Evolutionary conservation across 2,797 vertebrate genomes (phyloP).

Genomic region (Enteromius trimaculatus): DNA sequence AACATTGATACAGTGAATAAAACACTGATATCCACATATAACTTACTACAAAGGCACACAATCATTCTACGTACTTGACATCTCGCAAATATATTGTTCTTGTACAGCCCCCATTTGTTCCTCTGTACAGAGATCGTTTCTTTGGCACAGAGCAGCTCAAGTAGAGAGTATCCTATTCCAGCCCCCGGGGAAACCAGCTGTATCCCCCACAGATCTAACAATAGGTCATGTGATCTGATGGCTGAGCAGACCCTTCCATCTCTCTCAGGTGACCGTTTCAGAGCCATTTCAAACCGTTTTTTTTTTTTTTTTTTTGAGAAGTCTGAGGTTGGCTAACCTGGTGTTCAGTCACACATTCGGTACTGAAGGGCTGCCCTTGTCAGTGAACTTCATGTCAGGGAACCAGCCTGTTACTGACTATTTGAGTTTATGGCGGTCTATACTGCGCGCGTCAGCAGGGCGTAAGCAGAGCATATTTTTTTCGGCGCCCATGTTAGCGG

Average conservation of each 20-base stretch:
- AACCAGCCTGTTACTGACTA: neutral
- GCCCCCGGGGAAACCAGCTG: constrained; percentile 14
- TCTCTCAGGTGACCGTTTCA: constrained; percentile 35
- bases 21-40: neutral
- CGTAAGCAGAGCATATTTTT: too few relatives aligned
- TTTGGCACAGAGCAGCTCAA: neutral
- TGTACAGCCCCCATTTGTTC: neutral
- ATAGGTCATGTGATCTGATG: constrained; percentile 41
- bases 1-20: neutral
- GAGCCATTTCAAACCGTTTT: neutral
- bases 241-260: constrained; percentile 12
- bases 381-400: constrained; percentile 10
- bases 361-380: neutral
- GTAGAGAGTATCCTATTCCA: constrained; percentile 6
- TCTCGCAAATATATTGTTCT: neutral
- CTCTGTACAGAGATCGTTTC: neutral
- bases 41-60: neutral
- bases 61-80: neutral
- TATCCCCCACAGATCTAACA: constrained; percentile 28
- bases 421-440: too few relatives aligned
- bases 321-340: neutral
- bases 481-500: too few relatives aligned
- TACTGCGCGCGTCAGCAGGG: too few relatives aligned
- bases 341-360: constrained; percentile 21
- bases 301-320: neutral